A percentile compares a stretch with the other conserved stretches of the same genome.
Evolutionary conservation across 2,888 invertebrate species (phyloP).

Genomic region (Laothoe populi): DNA sequence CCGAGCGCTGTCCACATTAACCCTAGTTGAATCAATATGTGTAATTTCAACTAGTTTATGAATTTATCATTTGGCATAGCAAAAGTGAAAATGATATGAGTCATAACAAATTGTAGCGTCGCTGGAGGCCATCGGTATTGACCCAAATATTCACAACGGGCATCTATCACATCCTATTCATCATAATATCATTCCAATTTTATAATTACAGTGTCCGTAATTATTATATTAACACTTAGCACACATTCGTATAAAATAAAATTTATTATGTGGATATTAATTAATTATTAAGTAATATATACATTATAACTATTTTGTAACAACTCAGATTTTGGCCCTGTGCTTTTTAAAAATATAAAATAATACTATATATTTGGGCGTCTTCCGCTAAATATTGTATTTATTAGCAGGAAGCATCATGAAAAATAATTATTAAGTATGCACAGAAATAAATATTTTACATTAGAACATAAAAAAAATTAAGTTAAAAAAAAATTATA

Average conservation of each 20-base stretch:
- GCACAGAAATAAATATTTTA: neutral
- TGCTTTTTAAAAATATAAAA: neutral
- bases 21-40: constrained; percentile 17
- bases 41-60: constrained; percentile 27
- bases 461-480: too few species aligned
- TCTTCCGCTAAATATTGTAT: neutral
- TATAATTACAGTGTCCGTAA: constrained; percentile 16
- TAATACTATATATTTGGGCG: too few species aligned
- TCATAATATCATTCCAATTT: constrained; percentile 36
- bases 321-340: neutral
- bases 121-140: constrained; percentile 66
- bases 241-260: too few species aligned
- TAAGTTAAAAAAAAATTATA: neutral
- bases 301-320: too few species aligned
- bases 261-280: too few species aligned
- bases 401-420: neutral
- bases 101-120: constrained; percentile 46
- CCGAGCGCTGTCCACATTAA: neutral
- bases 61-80: constrained; percentile 35
- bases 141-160: constrained; percentile 57
- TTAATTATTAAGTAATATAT: too few species aligned
- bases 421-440: neutral
- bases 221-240: too few species aligned
- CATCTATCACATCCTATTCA: constrained; percentile 51
- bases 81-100: constrained; percentile 38